These are phyloP conservation scores for Podotricha telesiphe DNA, from an alignment of 2,888 invertebrate species.

Conservation along the genomic window DNA sequence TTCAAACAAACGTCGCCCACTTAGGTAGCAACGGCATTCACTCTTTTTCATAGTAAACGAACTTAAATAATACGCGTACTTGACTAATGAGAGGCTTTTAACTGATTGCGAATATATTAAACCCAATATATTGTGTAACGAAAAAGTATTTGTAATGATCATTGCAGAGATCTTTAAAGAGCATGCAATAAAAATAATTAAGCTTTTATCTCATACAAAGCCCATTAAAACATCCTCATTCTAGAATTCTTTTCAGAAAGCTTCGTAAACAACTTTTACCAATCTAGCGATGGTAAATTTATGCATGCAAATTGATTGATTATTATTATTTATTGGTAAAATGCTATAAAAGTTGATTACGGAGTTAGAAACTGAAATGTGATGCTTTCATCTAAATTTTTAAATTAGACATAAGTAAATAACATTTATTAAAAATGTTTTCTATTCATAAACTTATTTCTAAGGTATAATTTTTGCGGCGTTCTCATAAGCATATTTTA, in stretches of 20 bases:
- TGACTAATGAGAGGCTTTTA: constrained; percentile 17
- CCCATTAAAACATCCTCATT: not conserved
- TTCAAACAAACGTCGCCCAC: constrained; percentile 28
- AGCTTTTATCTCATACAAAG: too few relatives aligned
- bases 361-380: not conserved
- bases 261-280: not conserved
- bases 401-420: too few relatives aligned
- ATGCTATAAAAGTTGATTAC: not conserved
- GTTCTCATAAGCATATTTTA: too few relatives aligned
- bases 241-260: not conserved
- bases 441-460: too few relatives aligned
- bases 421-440: too few relatives aligned
- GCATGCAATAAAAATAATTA: too few relatives aligned
- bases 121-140: too few relatives aligned
- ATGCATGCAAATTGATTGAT: not conserved
- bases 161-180: too few relatives aligned
- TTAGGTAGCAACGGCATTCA: constrained; percentile 37
- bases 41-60: constrained; percentile 31
- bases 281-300: not conserved
- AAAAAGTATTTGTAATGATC: too few relatives aligned
- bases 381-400: too few relatives aligned
- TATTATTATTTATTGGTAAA: not conserved
- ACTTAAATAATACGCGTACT: constrained; percentile 29
- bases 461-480: too few relatives aligned
- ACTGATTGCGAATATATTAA: not conserved